phyloP scores from a whole-genome alignment of 92 coral and sea anemone genomes.

The Palythoa heliodiscus region DNA sequence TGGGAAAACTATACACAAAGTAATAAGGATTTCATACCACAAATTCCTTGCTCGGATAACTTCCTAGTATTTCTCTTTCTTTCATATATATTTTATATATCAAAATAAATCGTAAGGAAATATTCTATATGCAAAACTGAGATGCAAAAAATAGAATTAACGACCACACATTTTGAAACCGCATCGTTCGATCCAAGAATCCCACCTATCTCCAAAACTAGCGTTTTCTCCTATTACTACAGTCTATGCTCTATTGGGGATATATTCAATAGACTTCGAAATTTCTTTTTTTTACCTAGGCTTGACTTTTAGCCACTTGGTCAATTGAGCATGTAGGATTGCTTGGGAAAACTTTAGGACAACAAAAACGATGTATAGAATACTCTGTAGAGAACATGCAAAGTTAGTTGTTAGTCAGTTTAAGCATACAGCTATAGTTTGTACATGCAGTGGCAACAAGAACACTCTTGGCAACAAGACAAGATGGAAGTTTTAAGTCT shows the following conservation, averaged over 20 bases:
- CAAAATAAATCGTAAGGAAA: constrained; percentile 36
- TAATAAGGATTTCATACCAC: not conserved
- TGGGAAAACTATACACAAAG: not conserved
- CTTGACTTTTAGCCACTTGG: constrained; percentile 15
- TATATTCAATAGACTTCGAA: not conserved
- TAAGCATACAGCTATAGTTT: constrained; percentile 21
- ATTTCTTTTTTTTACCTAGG: not conserved
- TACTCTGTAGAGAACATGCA: not conserved
- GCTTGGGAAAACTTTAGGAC: not conserved
- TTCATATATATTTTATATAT: not conserved
- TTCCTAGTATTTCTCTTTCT: not conserved
- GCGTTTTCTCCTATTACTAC: not conserved
- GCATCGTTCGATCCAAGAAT: constrained; percentile 28
- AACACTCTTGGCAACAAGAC: constrained; percentile 34
- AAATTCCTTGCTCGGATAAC: not conserved
- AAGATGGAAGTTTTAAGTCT: constrained; percentile 33
- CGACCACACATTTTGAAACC: constrained; percentile 25
- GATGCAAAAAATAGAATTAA: constrained; percentile 33
- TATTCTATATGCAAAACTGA: constrained; percentile 9
- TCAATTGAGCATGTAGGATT: not conserved
- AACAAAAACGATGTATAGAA: not conserved
- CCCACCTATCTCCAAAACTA: not conserved
- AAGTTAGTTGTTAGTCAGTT: constrained; percentile 13
- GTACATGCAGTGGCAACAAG: constrained; percentile 30
- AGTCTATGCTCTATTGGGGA: not conserved